phyloP scores from a whole-genome alignment of 1,140 invertebrate genomes.

The Spodoptera frugiperda region DNA sequence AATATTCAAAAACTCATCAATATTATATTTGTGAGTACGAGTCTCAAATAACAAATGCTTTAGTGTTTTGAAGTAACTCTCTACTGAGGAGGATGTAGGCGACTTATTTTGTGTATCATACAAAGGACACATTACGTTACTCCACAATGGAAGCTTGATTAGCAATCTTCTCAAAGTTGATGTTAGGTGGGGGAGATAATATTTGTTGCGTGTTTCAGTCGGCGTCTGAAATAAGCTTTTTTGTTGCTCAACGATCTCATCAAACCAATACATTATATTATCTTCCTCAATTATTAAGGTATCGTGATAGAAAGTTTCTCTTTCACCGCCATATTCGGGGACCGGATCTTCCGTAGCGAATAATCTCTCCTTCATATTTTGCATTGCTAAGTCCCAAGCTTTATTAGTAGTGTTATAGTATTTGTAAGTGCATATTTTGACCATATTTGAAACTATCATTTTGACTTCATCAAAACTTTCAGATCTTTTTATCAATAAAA shows the following conservation, averaged over 20 bases:
- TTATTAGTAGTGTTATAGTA: neutral
- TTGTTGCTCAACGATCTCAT: neutral
- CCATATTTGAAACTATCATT: neutral
- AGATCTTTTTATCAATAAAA: neutral
- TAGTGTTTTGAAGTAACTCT: conserved; percentile 25
- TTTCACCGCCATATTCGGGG: neutral
- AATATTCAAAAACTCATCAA: conserved; percentile 11
- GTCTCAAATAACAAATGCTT: conserved; percentile 23
- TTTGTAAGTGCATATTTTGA: neutral
- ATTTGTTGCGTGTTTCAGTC: neutral
- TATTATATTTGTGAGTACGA: conserved; percentile 4
- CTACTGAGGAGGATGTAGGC: conserved; percentile 9
- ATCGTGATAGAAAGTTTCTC: neutral
- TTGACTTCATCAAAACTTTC: neutral
- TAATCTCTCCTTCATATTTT: neutral
- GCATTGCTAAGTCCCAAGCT: neutral
- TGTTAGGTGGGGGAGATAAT: neutral
- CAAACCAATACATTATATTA: neutral
- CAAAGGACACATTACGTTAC: conserved; percentile 22
- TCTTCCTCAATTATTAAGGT: neutral
- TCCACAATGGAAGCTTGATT: conserved; percentile 12
- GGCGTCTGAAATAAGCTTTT: neutral
- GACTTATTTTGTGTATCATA: conserved; percentile 12
- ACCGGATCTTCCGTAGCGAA: neutral
- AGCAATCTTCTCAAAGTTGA: conserved; percentile 16